phyloP scores from a whole-genome alignment of 2,888 invertebrate species.

The Lithosia quadra region DNA sequence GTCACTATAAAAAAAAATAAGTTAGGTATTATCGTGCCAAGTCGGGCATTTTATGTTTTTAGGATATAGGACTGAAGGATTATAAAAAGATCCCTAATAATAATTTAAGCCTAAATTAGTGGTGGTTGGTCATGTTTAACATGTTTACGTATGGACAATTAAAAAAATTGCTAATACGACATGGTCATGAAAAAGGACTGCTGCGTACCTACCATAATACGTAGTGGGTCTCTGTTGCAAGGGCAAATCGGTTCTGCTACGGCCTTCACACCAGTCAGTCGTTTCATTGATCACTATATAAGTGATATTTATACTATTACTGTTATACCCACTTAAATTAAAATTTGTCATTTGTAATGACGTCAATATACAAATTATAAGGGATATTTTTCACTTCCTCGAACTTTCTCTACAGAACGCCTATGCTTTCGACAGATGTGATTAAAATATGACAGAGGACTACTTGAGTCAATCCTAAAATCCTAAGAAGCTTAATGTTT shows the following conservation, averaged over 20 bases:
- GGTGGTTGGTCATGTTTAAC: no score
- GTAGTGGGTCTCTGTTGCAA: background rate
- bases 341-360: background rate
- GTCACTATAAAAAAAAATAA: no score
- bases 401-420: slow-evolving; percentile 38
- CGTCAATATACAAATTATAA: background rate
- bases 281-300: background rate
- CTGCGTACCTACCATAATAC: background rate
- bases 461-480: slow-evolving; percentile 63
- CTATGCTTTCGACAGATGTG: slow-evolving; percentile 44
- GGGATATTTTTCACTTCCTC: slow-evolving; percentile 10
- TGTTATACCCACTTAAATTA: background rate
- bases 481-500: slow-evolving; percentile 62
- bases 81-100: background rate
- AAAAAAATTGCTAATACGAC: background rate
- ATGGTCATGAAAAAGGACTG: background rate
- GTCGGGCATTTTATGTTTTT: background rate
- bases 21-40: background rate
- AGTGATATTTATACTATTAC: background rate
- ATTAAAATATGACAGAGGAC: slow-evolving; percentile 56
- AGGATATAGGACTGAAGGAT: no score
- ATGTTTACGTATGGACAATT: no score
- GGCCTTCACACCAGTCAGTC: background rate
- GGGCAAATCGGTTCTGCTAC: background rate
- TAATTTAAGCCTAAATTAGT: no score